A percentile compares a stretch with the other conserved stretches of the same genome.
These are phyloP conservation scores for Podarcis siculus DNA, from an alignment of 2,797 vertebrate genomes.

Conservation along the genomic window DNA sequence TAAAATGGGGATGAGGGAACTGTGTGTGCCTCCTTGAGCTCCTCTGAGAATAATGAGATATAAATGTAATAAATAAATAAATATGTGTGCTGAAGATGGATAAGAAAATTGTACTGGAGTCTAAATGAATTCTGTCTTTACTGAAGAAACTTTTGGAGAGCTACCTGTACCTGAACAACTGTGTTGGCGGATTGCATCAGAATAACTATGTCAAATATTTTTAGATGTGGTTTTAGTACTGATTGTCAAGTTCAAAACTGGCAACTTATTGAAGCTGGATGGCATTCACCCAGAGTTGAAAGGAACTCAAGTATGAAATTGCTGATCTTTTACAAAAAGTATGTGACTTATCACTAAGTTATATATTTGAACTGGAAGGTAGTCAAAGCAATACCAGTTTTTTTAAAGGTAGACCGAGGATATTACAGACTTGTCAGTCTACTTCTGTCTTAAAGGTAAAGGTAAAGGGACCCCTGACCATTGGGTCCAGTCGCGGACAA, in stretches of 20 bases:
- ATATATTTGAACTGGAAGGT: neutral
- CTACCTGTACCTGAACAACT: neutral
- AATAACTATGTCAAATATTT: neutral
- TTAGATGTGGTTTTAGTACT: neutral
- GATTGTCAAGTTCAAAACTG: neutral
- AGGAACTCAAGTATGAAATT: neutral
- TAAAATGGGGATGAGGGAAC: too few species aligned
- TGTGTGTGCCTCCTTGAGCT: too few species aligned
- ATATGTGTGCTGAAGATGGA: neutral
- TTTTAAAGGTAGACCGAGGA: neutral
- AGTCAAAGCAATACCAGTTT: neutral
- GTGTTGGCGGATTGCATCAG: too few species aligned
- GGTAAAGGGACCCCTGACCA: too few species aligned
- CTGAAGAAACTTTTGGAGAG: neutral
- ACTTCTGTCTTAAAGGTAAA: neutral
- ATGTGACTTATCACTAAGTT: neutral
- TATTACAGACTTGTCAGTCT: neutral
- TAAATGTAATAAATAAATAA: neutral
- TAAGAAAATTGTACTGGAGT: neutral
- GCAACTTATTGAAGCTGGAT: neutral
- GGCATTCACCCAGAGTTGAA: neutral
- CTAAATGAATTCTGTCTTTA: neutral
- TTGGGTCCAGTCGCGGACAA: too few species aligned
- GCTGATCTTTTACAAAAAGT: conserved; percentile 1
- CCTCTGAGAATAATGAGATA: neutral